Base-by-base conservation (phyloP, 2,797 vertebrate genomes). In the Mastacembelus armatus region DNA sequence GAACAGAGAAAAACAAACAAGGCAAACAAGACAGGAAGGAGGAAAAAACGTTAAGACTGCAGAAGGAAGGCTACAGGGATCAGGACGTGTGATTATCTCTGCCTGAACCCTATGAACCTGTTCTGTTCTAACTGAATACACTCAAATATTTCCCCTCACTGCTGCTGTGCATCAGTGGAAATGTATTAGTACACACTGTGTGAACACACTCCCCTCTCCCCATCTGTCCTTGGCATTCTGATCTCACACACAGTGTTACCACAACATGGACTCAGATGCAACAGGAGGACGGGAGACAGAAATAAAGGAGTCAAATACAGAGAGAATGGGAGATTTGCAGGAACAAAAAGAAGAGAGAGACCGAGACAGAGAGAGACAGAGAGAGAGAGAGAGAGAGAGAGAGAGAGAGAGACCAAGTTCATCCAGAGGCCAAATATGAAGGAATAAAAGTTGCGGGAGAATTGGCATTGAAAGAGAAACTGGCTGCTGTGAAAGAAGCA, bases 361-460 rank as follows among this genome's bases (percentile, higher is more conserved):
- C 2, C 16, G n/a, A 30, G 27, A 1, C 57, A 12, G 10, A 29
- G 30, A 26, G 30, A n/a, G 39, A 47, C 42, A 52, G 58, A 8
- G 29, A 15, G 24, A 65, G 29, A 44, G 36, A 43, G 2, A 16
- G n/a, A 30, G 27, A 1, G 57, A 12, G 10, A 29, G 30, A 26
- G 30, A n/a, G 39, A 47, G 27, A 66, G 43, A 55, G 32, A 24
- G 9, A 36, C 6, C 18, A 33, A 71, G 81, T 80, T 83, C 74
- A 74, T 39, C 63, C 59, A 40, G 22, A 61, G 74, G 77, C 42
- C 73, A 47, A 7, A 49, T 50, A 8, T 29, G n/a, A n/a, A n/a
- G n/a, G n/a, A 71, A 70, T 67, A 65, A 65, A 43, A 62, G 39
- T 43, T 65, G 40, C 71, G 30, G 74, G 50, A 71, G 77, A 80